These are phyloP conservation scores for Alosa sapidissima DNA, from an alignment of 2,797 vertebrate genomes.

Conservation along the genomic window DNA sequence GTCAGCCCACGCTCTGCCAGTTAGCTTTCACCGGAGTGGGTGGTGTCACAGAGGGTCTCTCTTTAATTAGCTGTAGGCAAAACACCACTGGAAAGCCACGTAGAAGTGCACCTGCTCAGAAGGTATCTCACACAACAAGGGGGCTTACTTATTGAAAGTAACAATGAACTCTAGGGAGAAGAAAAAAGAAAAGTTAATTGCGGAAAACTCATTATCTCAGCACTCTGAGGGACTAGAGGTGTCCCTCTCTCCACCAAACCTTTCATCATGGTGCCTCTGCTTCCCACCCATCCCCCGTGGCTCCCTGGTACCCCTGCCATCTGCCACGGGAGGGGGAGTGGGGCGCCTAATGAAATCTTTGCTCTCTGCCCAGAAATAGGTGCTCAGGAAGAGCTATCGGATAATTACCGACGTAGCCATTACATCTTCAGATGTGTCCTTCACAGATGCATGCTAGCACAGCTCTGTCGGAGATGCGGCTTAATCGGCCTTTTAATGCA, in stretches of 20 bases:
- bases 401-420: constrained; percentile 15
- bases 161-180: not conserved
- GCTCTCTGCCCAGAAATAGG: constrained; percentile 13
- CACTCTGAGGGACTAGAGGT: not conserved
- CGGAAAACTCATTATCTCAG: not conserved
- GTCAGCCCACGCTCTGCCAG: not conserved
- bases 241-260: not conserved
- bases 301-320: constrained; percentile 27
- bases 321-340: constrained; percentile 25
- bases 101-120: not conserved
- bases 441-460: constrained; percentile 14
- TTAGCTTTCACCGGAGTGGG: not conserved
- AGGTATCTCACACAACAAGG: not conserved
- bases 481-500: not conserved
- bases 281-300: constrained; percentile 6
- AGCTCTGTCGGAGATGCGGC: not conserved
- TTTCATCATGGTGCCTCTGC: not conserved
- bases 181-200: not conserved
- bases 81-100: not conserved
- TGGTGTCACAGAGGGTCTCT: not conserved
- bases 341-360: constrained; percentile 16
- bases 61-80: not conserved
- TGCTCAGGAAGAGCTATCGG: constrained; percentile 8
- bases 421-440: constrained; percentile 17
- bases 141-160: not conserved